These are phyloP conservation scores for Asteroscopus sphinx DNA, from an alignment of 2,888 invertebrate species.

Conservation along the genomic window DNA sequence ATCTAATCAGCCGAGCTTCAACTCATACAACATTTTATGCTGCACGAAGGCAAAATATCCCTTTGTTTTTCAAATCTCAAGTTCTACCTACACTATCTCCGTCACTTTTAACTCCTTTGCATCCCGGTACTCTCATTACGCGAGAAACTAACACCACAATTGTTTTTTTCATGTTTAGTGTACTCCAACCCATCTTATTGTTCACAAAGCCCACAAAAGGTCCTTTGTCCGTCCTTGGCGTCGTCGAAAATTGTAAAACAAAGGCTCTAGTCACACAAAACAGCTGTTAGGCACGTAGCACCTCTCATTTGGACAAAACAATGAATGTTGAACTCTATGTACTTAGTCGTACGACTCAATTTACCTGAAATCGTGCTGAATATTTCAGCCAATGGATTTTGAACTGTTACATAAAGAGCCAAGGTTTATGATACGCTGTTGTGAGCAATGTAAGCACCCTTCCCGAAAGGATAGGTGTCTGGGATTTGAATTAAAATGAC, in stretches of 20 bases:
- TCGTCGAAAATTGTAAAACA: constrained; percentile 75
- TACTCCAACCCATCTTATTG: constrained; percentile 49
- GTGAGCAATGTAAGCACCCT: constrained; percentile 32
- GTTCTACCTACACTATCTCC: too few relatives aligned
- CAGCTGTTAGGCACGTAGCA: constrained; percentile 82
- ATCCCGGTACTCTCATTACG: constrained; percentile 20
- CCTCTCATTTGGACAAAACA: constrained; percentile 35
- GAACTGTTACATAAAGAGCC: neutral
- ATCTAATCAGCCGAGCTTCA: too few relatives aligned
- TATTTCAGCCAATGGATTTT: constrained; percentile 11
- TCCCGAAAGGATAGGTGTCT: constrained; percentile 70
- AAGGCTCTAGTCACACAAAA: constrained; percentile 75
- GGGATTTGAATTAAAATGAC: constrained; percentile 74
- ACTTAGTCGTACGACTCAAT: neutral
- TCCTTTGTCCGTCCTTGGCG: constrained; percentile 70
- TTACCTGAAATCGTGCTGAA: neutral
- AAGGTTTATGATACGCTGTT: constrained; percentile 20
- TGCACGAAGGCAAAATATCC: too few relatives aligned
- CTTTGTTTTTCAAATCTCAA: too few relatives aligned
- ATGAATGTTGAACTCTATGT: constrained; percentile 42
- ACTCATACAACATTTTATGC: too few relatives aligned
- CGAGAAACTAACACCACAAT: constrained; percentile 19
- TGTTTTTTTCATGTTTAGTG: constrained; percentile 44
- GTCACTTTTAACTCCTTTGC: neutral
- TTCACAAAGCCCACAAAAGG: constrained; percentile 55